Percentiles rank a stretch among this genome's conserved stretches.
Evolutionary conservation across 35 echinoderm and acorn worm species (phyloP).

Genomic region (Diadema setosum): DNA sequence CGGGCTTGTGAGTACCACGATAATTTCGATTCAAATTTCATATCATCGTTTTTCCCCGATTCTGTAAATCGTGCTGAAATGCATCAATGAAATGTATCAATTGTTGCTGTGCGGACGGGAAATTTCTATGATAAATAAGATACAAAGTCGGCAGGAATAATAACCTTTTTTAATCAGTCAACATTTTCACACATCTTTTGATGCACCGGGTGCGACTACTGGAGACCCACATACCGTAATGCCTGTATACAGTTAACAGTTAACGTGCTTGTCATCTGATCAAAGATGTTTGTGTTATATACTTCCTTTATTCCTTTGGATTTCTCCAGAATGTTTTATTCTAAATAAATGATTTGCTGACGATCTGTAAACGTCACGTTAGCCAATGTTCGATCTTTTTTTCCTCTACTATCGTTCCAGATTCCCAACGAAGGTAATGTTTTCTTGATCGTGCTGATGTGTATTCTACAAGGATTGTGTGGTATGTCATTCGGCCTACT

Average conservation of each 20-base stretch:
- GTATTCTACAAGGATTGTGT: conserved; percentile 77
- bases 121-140: too few species aligned
- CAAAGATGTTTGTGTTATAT: background rate
- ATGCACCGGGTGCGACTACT: background rate
- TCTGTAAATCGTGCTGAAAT: too few species aligned
- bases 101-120: too few species aligned
- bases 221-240: background rate
- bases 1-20: too few species aligned
- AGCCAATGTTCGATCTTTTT: background rate
- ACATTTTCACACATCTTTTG: too few species aligned
- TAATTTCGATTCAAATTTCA: too few species aligned
- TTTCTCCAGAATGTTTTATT: background rate
- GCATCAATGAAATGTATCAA: too few species aligned
- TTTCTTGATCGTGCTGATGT: conserved; percentile 46
- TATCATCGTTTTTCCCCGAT: too few species aligned
- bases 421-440: conserved; percentile 68
- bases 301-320: background rate
- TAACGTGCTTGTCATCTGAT: background rate
- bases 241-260: background rate
- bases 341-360: background rate
- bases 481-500: conserved; percentile 90
- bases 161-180: too few species aligned
- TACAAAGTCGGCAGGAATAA: too few species aligned
- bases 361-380: background rate
- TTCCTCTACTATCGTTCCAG: background rate